Conservation (phyloP, 2,888 invertebrate species). For the Temnothorax ravouxi region DNA sequence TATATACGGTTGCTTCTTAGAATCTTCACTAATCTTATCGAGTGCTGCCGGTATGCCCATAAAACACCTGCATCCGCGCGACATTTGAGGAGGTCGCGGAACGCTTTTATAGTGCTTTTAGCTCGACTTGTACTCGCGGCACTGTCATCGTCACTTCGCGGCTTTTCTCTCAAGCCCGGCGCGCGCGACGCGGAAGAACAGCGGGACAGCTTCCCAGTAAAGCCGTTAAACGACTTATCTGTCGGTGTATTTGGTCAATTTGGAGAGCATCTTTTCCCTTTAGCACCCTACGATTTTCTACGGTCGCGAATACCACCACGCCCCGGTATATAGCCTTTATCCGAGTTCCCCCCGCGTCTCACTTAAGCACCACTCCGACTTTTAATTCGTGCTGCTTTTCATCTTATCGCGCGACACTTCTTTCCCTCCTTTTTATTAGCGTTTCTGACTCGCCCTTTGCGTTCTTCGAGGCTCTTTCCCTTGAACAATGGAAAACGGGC, state of each 20-base stretch:
- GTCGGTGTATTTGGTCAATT: conserved; percentile 75
- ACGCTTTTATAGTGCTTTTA: conserved; percentile 72
- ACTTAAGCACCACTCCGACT: conserved; percentile 72
- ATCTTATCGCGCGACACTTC: conserved; percentile 68
- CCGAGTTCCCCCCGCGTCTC: conserved; percentile 62
- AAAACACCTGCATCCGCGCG: conserved; percentile 70
- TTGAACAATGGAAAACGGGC: conserved; percentile 26
- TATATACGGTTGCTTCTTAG: conserved; percentile 41
- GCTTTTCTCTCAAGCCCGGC: conserved; percentile 26
- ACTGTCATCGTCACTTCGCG: conserved; percentile 31
- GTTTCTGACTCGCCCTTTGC: conserved; percentile 36
- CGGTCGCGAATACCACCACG: conserved; percentile 43
- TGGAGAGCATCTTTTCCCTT: conserved; percentile 70
- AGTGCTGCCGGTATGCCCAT: conserved; percentile 2
- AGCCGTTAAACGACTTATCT: conserved; percentile 77
- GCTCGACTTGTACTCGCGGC: conserved; percentile 35
- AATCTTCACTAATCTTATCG: conserved; percentile 73
- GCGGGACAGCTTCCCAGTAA: conserved; percentile 36
- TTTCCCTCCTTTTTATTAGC: conserved; percentile 51
- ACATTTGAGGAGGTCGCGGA: conserved; percentile 63
- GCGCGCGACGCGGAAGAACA: background rate
- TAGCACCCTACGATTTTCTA: conserved; percentile 59
- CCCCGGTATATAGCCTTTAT: conserved; percentile 43
- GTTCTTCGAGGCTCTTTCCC: conserved; percentile 29
- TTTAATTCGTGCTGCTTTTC: conserved; percentile 73